Percentiles rank a stretch among this genome's conserved stretches.
These are phyloP conservation scores for Heterotilapia buettikoferi DNA, from an alignment of 2,113 vertebrate genomes.

Conservation along the genomic window DNA sequence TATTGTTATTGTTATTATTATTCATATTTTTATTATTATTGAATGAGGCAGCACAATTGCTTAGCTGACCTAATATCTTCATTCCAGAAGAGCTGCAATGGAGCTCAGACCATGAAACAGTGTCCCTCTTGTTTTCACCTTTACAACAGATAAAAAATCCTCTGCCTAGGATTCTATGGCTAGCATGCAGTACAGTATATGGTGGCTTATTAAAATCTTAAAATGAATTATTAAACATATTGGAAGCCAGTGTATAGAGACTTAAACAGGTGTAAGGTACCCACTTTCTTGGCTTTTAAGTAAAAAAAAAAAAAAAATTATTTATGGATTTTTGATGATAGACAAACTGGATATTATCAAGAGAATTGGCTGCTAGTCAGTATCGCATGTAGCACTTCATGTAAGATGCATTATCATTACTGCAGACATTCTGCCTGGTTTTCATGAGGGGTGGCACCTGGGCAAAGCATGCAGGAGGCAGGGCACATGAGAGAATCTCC, in stretches of 20 bases:
- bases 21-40: not conserved
- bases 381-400: not conserved
- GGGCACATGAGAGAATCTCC: not conserved
- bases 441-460: not conserved
- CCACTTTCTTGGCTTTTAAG: not conserved
- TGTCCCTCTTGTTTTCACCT: not conserved
- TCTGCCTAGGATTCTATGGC: not conserved
- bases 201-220: not conserved
- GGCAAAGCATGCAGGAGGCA: not conserved
- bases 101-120: not conserved
- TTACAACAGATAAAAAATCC: not conserved
- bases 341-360: not conserved
- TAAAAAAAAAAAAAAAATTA: fast-evolving
- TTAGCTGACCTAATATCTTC: not conserved
- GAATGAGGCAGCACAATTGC: not conserved
- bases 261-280: not conserved
- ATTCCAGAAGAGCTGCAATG: not conserved
- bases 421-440: not conserved
- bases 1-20: not conserved
- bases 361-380: not conserved
- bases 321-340: not conserved
- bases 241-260: not conserved
- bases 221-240: not conserved
- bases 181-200: not conserved
- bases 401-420: not conserved